Percentiles rank a stretch among this genome's conserved stretches.
Evolutionary conservation across 2,113 vertebrate genomes (phyloP).

Genomic region (Phainopepla nitens): DNA sequence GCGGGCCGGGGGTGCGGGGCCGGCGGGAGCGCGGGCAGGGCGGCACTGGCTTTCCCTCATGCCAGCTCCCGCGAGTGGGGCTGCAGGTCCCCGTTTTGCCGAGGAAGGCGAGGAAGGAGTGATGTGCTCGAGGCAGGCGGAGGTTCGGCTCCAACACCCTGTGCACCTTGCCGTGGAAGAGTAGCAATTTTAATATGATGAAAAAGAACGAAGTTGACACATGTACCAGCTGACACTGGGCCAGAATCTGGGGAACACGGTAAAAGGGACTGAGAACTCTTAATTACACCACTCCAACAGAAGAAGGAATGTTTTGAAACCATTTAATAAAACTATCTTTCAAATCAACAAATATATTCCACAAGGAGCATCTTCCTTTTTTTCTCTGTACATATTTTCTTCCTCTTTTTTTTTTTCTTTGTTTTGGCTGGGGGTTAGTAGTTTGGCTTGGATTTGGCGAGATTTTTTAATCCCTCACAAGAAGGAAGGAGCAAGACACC

Average conservation of each 20-base stretch:
- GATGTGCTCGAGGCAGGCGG: too few relatives aligned
- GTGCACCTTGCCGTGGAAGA: accelerated
- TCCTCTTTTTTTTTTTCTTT: neutral
- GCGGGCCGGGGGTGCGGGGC: too few relatives aligned
- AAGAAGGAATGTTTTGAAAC: neutral
- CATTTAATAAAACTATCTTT: neutral
- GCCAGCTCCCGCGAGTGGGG: too few relatives aligned
- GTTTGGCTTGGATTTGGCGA: neutral
- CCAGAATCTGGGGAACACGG: accelerated
- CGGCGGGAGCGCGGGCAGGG: too few relatives aligned
- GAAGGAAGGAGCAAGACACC: neutral
- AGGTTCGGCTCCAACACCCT: too few relatives aligned
- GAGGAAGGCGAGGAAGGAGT: too few relatives aligned
- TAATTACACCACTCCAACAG: accelerated
- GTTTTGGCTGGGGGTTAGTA: neutral
- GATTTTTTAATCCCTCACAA: neutral
- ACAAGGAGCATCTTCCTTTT: neutral
- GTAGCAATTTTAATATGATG: too few relatives aligned
- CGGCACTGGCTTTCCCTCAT: too few relatives aligned
- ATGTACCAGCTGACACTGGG: accelerated
- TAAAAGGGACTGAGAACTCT: neutral
- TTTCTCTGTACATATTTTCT: neutral
- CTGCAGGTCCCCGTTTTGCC: too few relatives aligned
- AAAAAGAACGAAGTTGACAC: accelerated
- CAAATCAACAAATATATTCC: neutral